phyloP scores from a whole-genome alignment of 2,113 vertebrate genomes.

The Burhinus oedicnemus region DNA sequence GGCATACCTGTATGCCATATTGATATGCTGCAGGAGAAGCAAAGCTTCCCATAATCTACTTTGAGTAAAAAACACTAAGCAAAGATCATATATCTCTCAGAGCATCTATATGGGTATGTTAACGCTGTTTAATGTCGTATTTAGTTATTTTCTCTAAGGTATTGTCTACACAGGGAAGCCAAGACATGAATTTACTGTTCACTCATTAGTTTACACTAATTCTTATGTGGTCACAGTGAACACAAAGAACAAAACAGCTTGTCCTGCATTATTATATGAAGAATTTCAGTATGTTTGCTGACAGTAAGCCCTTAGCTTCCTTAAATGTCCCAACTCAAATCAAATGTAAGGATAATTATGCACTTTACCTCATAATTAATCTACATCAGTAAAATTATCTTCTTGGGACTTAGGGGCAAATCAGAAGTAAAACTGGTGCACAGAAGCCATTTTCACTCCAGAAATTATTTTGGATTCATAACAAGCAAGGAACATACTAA shows the following conservation, averaged over 20 bases:
- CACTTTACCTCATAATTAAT: not conserved
- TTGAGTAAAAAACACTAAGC: not conserved
- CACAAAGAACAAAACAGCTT: not conserved
- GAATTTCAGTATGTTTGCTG: not conserved
- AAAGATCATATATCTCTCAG: not conserved
- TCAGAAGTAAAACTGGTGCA: not conserved
- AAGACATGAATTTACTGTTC: not conserved
- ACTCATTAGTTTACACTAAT: not conserved
- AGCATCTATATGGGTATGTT: not conserved
- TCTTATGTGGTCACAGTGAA: not conserved
- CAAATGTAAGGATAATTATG: not conserved
- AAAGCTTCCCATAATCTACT: not conserved
- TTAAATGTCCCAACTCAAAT: constrained; percentile 11
- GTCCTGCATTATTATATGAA: not conserved
- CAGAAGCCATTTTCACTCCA: not conserved
- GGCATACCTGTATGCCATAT: not conserved
- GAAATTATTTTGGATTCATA: not conserved
- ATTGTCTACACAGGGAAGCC: not conserved
- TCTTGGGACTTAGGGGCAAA: not conserved
- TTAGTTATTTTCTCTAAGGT: not conserved
- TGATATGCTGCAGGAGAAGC: not conserved
- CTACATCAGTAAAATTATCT: constrained; percentile 18
- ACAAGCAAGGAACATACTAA: not conserved
- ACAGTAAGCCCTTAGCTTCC: not conserved
- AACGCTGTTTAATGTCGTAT: not conserved